phyloP scores from a whole-genome alignment of 2,888 invertebrate genomes.

The Heliconius erato region DNA sequence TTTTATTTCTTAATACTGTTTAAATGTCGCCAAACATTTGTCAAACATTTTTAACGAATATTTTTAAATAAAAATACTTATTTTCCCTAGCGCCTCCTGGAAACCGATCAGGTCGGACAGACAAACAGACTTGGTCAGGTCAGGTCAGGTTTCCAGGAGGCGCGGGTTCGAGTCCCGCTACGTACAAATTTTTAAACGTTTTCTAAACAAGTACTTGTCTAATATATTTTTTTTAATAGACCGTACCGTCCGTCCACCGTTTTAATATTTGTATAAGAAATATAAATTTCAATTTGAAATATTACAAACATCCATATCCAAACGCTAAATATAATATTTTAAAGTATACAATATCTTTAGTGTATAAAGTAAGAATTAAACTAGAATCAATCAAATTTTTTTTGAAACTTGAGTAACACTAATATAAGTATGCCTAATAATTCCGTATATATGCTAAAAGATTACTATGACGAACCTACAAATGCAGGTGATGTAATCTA shows the following conservation, averaged over 20 bases:
- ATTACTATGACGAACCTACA: constrained; percentile 47
- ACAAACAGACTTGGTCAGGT: too few relatives aligned
- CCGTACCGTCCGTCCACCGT: too few relatives aligned
- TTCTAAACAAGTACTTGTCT: neutral
- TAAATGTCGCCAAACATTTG: neutral
- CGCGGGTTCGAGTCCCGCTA: too few relatives aligned
- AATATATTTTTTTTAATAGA: neutral
- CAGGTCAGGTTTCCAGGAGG: too few relatives aligned
- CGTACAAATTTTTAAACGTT: too few relatives aligned
- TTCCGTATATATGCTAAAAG: constrained; percentile 22
- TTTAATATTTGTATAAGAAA: too few relatives aligned
- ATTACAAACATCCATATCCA: too few relatives aligned
- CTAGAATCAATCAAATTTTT: neutral
- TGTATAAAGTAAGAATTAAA: neutral
- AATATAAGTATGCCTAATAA: constrained; percentile 1
- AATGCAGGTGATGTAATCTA: constrained; percentile 61
- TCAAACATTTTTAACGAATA: neutral
- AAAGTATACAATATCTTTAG: neutral
- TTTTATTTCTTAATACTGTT: neutral
- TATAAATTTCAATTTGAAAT: neutral
- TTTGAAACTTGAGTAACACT: constrained; percentile 9
- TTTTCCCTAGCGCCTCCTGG: too few relatives aligned
- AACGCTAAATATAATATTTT: too few relatives aligned
- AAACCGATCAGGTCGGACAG: too few relatives aligned
- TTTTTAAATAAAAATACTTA: too few relatives aligned